These are phyloP conservation scores for Drosophila teissieri DNA, from an alignment of 1,140 invertebrate species.

Conservation along the genomic window DNA sequence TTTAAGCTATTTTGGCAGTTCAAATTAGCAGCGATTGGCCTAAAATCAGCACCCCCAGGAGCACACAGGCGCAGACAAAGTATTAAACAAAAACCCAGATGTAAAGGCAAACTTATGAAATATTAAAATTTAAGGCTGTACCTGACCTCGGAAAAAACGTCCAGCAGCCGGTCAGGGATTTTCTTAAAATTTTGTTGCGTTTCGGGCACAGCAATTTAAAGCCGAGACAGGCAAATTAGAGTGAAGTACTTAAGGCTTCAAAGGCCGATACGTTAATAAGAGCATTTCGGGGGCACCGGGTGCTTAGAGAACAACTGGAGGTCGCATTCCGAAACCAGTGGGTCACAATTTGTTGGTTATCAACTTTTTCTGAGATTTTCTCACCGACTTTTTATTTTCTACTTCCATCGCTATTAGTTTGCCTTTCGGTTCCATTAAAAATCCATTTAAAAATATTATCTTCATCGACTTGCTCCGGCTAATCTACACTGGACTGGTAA, in stretches of 20 bases:
- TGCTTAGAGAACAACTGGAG: slow-evolving; percentile 1
- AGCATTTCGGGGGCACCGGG: not conserved
- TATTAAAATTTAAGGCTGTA: slow-evolving; percentile 55
- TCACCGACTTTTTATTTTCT: not conserved
- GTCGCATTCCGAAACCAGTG: not conserved
- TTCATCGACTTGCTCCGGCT: slow-evolving; percentile 35
- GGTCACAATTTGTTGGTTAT: slow-evolving; percentile 33
- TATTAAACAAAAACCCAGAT: slow-evolving; percentile 4
- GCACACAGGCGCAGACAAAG: slow-evolving; percentile 11
- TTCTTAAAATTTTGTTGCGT: slow-evolving; percentile 4
- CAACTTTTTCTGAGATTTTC: slow-evolving; percentile 32
- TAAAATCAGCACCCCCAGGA: not conserved
- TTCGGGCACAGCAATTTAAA: slow-evolving; percentile 7
- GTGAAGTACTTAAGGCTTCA: slow-evolving; percentile 60
- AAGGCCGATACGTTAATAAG: slow-evolving; percentile 11
- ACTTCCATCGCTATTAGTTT: not conserved
- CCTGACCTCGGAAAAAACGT: not conserved
- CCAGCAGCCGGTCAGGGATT: slow-evolving; percentile 8
- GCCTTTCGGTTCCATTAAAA: slow-evolving; percentile 66
- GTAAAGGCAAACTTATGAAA: slow-evolving; percentile 49
- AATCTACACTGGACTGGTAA: slow-evolving; percentile 9
- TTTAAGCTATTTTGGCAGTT: slow-evolving; percentile 6
- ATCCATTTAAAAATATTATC: slow-evolving; percentile 72
- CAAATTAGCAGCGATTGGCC: slow-evolving; percentile 28
- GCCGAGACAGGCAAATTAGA: slow-evolving; percentile 46